Base-by-base conservation (phyloP, 1,140 invertebrate genomes). In the Papilio aristodemus region DNA sequence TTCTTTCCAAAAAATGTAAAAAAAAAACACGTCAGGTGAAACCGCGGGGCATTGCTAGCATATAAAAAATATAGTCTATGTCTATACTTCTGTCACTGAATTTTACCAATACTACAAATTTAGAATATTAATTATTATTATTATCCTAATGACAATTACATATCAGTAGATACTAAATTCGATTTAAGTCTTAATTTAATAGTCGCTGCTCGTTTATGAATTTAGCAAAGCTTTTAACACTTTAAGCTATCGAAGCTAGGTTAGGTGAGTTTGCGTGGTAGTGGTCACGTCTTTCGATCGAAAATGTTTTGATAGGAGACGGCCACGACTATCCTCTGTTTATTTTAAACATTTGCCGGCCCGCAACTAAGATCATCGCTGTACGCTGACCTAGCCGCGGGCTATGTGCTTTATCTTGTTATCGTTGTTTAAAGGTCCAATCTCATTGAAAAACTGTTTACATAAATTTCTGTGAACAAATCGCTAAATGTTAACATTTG, bases 261-360 rank as follows among this genome's bases (percentile, higher is more conserved):
- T 19, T 22, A 54, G 22, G 19, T 67, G 67, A 77, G 74, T 79
- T 71, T 74, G 67, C 72, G 69, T 79, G 73, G 71, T 74, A 68
- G 37, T 68, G 68, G 68, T 73, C 71, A 50, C 73, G 78, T 72
- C 76, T 76, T 77, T 69, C 74, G 75, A 71, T 76, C 80, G 89
- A 85, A 80, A 75, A 79, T 89, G 85, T 91, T 91, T 81, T 91
- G 85, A 89, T 91, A 91, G 87, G 83, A 79, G 69, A 71, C 77
- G 70, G 77, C 71, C 75, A 72, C 71, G 69, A 66, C 58, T 38
- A 71, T 68, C 67, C 54, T 25, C 39, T 85, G 85, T 87, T 87
- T 85, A 83, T 82, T 85, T 87, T 85, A 83, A 84, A 87, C 83
- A 83, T 77, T 81, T 73, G 64, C 72, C 72, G 74, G 70, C 72